Base-by-base conservation (phyloP, 2,888 invertebrate genomes). In the Punctoribates punctum region DNA sequence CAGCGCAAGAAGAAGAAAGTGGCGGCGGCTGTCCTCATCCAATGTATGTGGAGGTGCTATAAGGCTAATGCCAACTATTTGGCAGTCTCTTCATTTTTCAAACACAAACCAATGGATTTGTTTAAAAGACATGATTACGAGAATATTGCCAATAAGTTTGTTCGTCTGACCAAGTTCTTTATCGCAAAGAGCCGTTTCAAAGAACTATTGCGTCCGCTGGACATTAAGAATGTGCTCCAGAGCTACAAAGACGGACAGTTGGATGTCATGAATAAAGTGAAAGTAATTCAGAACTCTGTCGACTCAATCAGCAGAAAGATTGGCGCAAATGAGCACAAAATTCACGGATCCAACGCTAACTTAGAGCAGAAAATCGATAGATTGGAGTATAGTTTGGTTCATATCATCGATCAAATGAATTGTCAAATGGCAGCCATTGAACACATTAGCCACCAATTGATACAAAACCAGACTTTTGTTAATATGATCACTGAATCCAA, bases 1-100 rank as follows among this genome's bases (percentile, higher is more conserved):
- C 70, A 72, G 27, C 48, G 75, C n/a, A 75, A 75, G 51, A 48
- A 72, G n/a, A 75, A 75, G 34, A 75, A 73, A 25, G 75, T 75
- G 23, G 72, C 75, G 15, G 75, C 75, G 6, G 75, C 75, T 1
- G 29, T 75, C 1, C 72, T 75, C n/a, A 75, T 75, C 13, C 75
- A 75, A 20, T 72, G 72, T 17, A 72, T 72, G 38, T 75, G 57
- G 46, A n/a, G 75, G 6, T 75, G 72, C 25, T 72, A 60, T 34
- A 75, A 75, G 25, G 75, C 75, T 20, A 73, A 75, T 23, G 38
- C 48, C n/a, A 75, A 51, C 23, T 73, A 75, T 23, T 29, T 29
- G 72, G 29, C 72, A 20, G 72, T 75, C 8, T 25, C 51, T 4
- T 27, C 51, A 29, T 75, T 75, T 34, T 75, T 75, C 38, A 70